These are phyloP conservation scores for Crepidodera aurea DNA, from an alignment of 2,888 invertebrate genomes.

Conservation along the genomic window DNA sequence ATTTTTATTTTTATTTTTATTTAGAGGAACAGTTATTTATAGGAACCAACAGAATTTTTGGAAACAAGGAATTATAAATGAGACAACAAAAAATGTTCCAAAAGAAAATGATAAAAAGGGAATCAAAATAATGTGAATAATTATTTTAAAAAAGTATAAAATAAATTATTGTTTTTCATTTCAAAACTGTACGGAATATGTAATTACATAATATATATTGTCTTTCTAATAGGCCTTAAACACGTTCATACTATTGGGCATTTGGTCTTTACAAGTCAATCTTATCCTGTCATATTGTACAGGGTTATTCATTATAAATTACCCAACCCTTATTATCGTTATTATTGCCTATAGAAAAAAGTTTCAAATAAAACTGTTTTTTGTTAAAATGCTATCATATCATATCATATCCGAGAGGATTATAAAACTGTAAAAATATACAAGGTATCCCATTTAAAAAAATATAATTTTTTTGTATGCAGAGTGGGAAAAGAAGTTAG, in stretches of 20 bases:
- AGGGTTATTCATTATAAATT: background rate
- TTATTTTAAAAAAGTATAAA: no score
- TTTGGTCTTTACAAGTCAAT: background rate
- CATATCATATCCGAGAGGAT: no score
- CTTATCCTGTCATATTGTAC: background rate
- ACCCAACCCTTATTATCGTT: no score
- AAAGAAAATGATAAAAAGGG: no score
- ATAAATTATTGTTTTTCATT: no score
- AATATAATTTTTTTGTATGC: no score
- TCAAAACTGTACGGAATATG: no score
- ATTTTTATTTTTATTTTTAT: slow-evolving; percentile 13
- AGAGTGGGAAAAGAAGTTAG: no score
- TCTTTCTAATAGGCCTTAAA: background rate
- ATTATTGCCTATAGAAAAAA: background rate
- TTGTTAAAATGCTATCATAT: background rate
- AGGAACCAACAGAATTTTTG: slow-evolving; percentile 18
- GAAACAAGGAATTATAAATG: background rate
- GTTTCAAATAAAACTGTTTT: background rate
- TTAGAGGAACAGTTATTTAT: slow-evolving; percentile 20
- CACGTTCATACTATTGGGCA: background rate
- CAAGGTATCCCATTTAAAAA: no score
- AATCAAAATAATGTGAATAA: no score
- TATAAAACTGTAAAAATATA: no score
- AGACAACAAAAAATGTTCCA: no score
- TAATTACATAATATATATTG: background rate